These are phyloP conservation scores for human DNA, from an alignment of 2,113 vertebrate genomes.

Conservation along the genomic window GRCh38 chr2:13391001-13391500, in stretches of 20 bases:
- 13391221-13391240: neutral
- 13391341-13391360: neutral
- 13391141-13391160: neutral
- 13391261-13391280: neutral
- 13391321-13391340: neutral
- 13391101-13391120: neutral
- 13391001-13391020: neutral
- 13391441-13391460: fast-evolving
- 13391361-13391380: neutral
- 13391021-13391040: neutral
- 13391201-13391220: neutral
- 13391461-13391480: neutral
- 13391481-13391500: neutral
- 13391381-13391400: neutral
- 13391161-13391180: neutral
- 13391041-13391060: constrained; percentile 8
- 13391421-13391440: neutral
- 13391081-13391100: neutral
- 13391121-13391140: neutral
- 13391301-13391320: neutral
- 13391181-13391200: neutral
- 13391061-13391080: neutral
- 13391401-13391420: neutral
- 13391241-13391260: neutral
- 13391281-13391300: neutral